Base-by-base conservation (phyloP, 2,797 vertebrate genomes). In the Novumbra hubbsi region DNA sequence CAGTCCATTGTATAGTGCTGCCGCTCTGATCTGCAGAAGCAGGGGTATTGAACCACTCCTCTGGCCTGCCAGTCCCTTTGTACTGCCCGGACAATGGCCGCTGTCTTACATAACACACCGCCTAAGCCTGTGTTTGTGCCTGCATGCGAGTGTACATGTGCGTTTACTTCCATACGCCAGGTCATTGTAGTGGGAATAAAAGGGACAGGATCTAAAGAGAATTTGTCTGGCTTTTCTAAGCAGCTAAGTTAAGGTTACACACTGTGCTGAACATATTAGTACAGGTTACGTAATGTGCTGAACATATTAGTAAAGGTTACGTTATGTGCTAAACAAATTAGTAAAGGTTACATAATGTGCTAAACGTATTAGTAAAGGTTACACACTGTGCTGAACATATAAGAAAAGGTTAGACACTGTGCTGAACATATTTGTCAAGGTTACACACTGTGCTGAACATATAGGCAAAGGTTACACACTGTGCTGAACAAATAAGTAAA, bases 71-170 rank as follows among this genome's bases (percentile, higher is more conserved):
- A 69, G 70, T 14, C 60, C 63, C 60, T 86, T 86, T 86, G 72
- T 80, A 57, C 55, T 34, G 19, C 60, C 69, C 55, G 66, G 34
- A 88, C 79, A 89, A 76, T 73, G 6, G 72, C 73, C 34, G 60
- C 55, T 52, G 72, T 83, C 74, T 75, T 67, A 73, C 63, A 73
- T 80, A 69, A 74, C 78, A 76, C 50, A 65, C 19, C 65, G 70
- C 76, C 66, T 55, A 15, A 28, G 16, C 48, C 49, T 73, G 68
- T 24, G 57, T 41, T 55, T 71, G 30, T 49, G 77, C 75, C 49
- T 38, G 67, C 16, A 48, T 24, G 21, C 28, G 34, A 65, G 64
- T 70, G 11, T 52, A 55, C 57, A 28, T 73, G 45, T 73, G 48
- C 9, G 4, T 30, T 21, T 69, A 77, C 60, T 60, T 70, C 45